Conservation (phyloP, 2,888 invertebrate genomes). For the Drosophila cracens region DNA sequence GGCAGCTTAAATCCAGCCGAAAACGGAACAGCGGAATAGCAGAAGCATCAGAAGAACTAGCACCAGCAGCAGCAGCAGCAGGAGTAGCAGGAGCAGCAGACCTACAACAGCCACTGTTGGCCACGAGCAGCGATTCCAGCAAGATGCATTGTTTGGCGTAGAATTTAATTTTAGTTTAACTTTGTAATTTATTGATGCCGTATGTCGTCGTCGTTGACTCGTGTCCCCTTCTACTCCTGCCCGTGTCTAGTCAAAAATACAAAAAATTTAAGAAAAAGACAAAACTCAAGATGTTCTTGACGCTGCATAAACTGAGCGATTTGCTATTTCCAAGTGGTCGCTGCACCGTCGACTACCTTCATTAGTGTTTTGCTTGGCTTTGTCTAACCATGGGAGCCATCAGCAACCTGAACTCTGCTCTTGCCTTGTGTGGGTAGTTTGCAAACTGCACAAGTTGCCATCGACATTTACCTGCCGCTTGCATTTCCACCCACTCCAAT, state of each 20-base stretch:
- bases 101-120: slow-evolving; percentile 17
- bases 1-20: slow-evolving; percentile 81
- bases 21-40: slow-evolving; percentile 56
- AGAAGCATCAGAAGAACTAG: slow-evolving; percentile 20
- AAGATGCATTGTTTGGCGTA: slow-evolving; percentile 81
- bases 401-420: slow-evolving; percentile 2
- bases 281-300: slow-evolving; percentile 49
- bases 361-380: slow-evolving; percentile 79
- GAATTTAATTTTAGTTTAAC: slow-evolving; percentile 81
- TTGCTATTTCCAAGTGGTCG: slow-evolving; percentile 46
- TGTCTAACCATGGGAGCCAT: slow-evolving; percentile 62
- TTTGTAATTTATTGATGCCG: slow-evolving; percentile 81
- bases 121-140: slow-evolving; percentile 35
- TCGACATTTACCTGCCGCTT: slow-evolving; percentile 27
- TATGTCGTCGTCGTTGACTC: slow-evolving; percentile 69
- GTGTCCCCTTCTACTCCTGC: not conserved
- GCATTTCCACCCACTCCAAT: slow-evolving; percentile 9
- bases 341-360: slow-evolving; percentile 70
- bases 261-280: slow-evolving; percentile 37
- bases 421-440: slow-evolving; percentile 39
- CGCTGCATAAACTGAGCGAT: slow-evolving; percentile 38
- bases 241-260: not conserved
- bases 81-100: not conserved
- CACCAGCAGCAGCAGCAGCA: slow-evolving; percentile 30
- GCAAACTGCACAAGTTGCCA: slow-evolving; percentile 51